Base-by-base conservation (phyloP, 2,797 vertebrate species). In the Enteromius argenteus region DNA sequence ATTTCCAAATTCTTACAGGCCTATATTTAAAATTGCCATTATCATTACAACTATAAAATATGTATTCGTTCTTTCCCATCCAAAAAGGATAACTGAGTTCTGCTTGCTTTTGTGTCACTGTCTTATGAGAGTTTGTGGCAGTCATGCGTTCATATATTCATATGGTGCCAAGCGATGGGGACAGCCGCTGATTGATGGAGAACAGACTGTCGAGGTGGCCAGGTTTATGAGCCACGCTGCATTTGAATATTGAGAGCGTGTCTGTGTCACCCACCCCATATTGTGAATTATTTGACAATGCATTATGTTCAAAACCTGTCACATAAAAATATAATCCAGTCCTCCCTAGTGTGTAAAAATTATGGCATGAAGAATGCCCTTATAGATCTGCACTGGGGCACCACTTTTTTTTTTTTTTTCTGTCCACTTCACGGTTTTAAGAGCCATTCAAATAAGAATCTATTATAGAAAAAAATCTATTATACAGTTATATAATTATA, bases 261-360 rank as follows among this genome's bases (percentile, higher is more conserved):
- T 87, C 89, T 86, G 78, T 94, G 95, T 94, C 94, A 95, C 85
- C 86, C 84, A 78, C 51, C 71, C 89, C 92, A 89, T 93, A 95
- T 95, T 95, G 93, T 93, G 94, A 95, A 89, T 94, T 92, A 95
- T 96, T 95, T 93, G 94, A 94, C 93, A 95, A 93, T 93, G 93
- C 92, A 91, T 94, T 93, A 92, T 93, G 94, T 94, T 94, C 93
- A 95, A 95, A 93, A 93, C 92, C 93, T 91, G 92, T 94, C 95
- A 95, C 82, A 89, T 90, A 92, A 91, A 49, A 90, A 89, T 90
- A 94, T 92, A 90, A 92, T 89, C 69, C 35, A 83, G 51, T 60
- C 90, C 84, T 88, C 91, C 91, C 92, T 89, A 53, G 91, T 74
- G 90, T 89, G 87, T 88, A 85, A 37, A 86, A 93, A 93, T 93